Conservation (phyloP, 1,140 invertebrate genomes). For the Drosophila pseudoananassae region DNA sequence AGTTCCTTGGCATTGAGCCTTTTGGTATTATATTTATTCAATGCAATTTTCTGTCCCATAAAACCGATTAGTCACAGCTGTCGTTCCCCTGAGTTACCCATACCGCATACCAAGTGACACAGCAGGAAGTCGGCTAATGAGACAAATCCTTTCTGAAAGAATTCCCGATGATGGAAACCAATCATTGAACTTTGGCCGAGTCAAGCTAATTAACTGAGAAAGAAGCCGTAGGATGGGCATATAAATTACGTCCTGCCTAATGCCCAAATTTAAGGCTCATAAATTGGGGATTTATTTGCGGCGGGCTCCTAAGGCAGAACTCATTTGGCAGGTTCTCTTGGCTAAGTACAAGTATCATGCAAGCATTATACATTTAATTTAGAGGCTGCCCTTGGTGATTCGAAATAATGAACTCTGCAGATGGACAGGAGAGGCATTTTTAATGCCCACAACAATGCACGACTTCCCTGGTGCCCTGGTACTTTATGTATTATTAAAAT, state of each 20-base stretch:
- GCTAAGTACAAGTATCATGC: conserved; percentile 34
- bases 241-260: conserved; percentile 6
- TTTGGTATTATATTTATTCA: not conserved
- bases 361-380: conserved; percentile 42
- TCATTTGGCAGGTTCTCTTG: conserved; percentile 3
- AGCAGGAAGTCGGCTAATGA: conserved; percentile 31
- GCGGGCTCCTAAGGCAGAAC: not conserved
- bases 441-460: conserved; percentile 6
- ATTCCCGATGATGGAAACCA: conserved; percentile 31
- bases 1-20: not conserved
- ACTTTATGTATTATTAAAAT: conserved; percentile 55
- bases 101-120: not conserved
- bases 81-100: not conserved
- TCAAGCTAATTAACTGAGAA: conserved; percentile 29
- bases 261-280: conserved; percentile 32
- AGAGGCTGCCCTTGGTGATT: conserved; percentile 30
- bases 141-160: conserved; percentile 27
- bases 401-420: conserved; percentile 34
- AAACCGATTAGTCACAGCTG: conserved; percentile 30
- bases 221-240: not conserved
- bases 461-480: not conserved
- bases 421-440: conserved; percentile 11
- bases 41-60: conserved; percentile 5
- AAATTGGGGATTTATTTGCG: conserved; percentile 38
- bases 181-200: conserved; percentile 17